phyloP scores from a whole-genome alignment of 2,797 vertebrate genomes.

The Garrulus glandarius region DNA sequence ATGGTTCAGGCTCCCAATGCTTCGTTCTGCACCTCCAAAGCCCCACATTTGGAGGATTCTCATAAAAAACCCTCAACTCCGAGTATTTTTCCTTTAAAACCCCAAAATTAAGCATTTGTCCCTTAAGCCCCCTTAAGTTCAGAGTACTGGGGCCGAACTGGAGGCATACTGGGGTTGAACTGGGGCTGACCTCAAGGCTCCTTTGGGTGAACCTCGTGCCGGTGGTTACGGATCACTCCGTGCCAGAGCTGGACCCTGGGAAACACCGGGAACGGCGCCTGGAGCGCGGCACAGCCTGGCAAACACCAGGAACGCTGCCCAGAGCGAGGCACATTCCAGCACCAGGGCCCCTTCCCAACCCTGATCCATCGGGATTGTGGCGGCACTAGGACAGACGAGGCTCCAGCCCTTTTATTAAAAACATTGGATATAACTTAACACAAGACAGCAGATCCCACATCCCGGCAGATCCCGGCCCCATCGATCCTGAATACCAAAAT shows the following conservation, averaged over 20 bases:
- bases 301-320: not conserved
- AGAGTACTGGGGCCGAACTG: not conserved
- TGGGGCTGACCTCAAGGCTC: not conserved
- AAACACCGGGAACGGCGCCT: not conserved
- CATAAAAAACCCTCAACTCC: rapidly evolving
- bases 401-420: not conserved
- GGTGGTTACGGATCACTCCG: rapidly evolving
- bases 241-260: rapidly evolving
- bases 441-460: rapidly evolving
- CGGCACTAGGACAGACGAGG: not conserved
- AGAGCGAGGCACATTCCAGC: not conserved
- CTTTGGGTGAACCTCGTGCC: not conserved
- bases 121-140: no score
- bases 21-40: not conserved
- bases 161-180: not conserved
- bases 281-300: rapidly evolving
- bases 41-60: rapidly evolving
- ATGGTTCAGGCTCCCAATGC: rapidly evolving
- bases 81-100: not conserved
- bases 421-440: not conserved
- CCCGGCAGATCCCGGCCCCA: rapidly evolving
- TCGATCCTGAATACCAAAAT: rapidly evolving
- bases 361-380: rapidly evolving
- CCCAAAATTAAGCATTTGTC: not conserved
- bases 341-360: rapidly evolving